phyloP scores from a whole-genome alignment of 2,113 vertebrate genomes.

The Anseranas semipalmata region DNA sequence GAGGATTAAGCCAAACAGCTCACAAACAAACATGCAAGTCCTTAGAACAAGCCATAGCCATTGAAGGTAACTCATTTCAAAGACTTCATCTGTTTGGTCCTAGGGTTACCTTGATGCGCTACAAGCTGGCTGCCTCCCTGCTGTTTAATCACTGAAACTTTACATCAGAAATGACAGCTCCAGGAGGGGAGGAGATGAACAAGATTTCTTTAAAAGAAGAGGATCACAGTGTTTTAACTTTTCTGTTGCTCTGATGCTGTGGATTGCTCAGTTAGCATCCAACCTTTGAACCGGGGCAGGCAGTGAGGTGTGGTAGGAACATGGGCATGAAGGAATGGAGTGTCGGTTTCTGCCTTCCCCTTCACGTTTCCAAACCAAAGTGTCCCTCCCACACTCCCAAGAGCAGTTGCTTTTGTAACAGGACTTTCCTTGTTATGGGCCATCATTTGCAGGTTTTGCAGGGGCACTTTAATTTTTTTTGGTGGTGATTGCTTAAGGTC shows the following conservation, averaged over 20 bases:
- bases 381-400: neutral
- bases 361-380: neutral
- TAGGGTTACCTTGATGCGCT: neutral
- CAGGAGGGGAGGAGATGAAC: neutral
- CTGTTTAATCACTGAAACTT: neutral
- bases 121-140: neutral
- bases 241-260: neutral
- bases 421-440: neutral
- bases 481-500: neutral
- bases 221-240: neutral
- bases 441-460: neutral
- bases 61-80: neutral
- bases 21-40: neutral
- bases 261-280: neutral
- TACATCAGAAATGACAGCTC: neutral
- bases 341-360: neutral
- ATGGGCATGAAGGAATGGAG: accelerated
- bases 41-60: neutral
- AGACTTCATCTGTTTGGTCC: neutral
- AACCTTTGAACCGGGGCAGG: accelerated
- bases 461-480: neutral
- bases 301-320: neutral
- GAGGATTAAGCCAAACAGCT: neutral
- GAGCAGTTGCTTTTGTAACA: neutral
- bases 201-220: neutral